phyloP scores from a whole-genome alignment of 2,113 vertebrate species.

The Notothenia rossii region DNA sequence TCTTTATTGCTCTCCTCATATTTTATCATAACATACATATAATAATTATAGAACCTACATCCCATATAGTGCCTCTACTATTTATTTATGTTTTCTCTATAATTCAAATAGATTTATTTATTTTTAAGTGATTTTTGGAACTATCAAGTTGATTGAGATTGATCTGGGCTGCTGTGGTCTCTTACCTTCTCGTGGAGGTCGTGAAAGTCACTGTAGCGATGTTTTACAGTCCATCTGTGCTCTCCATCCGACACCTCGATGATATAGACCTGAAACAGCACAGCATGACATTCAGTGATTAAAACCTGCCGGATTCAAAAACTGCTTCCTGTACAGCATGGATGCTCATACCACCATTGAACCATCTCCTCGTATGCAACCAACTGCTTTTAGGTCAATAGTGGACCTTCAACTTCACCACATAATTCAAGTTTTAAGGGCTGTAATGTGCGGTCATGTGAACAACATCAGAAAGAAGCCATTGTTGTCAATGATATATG shows the following conservation, averaged over 20 bases:
- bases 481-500: not conserved
- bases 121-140: not conserved
- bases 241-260: constrained; percentile 91
- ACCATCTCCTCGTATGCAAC: not conserved
- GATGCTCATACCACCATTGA: not conserved
- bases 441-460: too few species aligned
- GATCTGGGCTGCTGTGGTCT: not conserved
- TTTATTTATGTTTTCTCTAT: too few species aligned
- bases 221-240: constrained; percentile 94
- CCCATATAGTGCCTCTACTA: too few species aligned
- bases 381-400: not conserved
- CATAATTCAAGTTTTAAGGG: too few species aligned
- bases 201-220: constrained; percentile 97
- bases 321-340: not conserved
- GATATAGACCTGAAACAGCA: constrained; percentile 91
- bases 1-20: too few species aligned
- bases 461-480: too few species aligned
- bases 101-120: too few species aligned
- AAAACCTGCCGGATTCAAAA: not conserved
- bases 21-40: too few species aligned
- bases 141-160: not conserved
- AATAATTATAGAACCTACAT: too few species aligned
- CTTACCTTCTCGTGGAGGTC: constrained; percentile 96
- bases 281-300: not conserved
- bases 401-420: too few species aligned